Conservation (phyloP, 1,140 invertebrate species). For the Rhyacophila brunnea region DNA sequence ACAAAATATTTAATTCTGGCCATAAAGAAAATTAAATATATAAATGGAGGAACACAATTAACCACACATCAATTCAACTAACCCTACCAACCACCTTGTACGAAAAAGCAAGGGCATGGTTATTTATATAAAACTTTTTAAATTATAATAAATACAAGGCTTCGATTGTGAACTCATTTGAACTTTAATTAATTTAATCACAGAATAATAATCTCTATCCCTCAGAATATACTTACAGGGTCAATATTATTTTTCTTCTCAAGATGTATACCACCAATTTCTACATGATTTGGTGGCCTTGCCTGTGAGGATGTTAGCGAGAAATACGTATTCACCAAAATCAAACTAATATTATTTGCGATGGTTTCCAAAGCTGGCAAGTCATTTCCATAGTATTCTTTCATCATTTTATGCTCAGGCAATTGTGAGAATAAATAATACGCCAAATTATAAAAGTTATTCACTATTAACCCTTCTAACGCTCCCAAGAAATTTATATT, state of each 20-base stretch:
- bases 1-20: no score
- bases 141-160: no score
- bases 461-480: conserved; percentile 43
- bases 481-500: conserved; percentile 55
- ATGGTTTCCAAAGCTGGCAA: conserved; percentile 60
- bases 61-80: no score
- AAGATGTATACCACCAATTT: conserved; percentile 68
- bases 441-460: conserved; percentile 40
- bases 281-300: conserved; percentile 61
- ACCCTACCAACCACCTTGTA: no score
- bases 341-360: conserved; percentile 57
- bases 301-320: conserved; percentile 58
- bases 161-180: no score
- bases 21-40: no score
- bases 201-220: no score
- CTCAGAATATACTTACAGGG: conserved; percentile 9
- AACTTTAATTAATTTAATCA: no score
- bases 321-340: conserved; percentile 67
- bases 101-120: no score
- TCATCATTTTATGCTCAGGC: conserved; percentile 44
- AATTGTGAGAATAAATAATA: conserved; percentile 44
- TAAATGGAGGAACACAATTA: no score
- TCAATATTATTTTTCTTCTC: conserved; percentile 46
- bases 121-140: no score
- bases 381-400: conserved; percentile 51